Conservation (phyloP, 2,797 vertebrate species). For the Manis crassicaudata region DNA sequence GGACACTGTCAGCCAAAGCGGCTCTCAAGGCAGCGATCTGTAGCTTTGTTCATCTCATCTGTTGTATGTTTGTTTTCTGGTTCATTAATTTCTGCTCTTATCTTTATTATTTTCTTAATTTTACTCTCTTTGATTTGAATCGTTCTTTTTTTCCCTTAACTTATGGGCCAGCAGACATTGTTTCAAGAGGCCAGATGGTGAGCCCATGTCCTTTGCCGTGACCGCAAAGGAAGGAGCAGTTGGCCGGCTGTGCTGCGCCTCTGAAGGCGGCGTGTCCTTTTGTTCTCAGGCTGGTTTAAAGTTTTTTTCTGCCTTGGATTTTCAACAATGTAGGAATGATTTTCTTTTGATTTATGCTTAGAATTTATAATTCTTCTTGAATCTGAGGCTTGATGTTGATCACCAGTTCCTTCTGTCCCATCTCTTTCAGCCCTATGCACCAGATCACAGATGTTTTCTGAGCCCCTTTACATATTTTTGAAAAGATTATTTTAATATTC, state of each 20-base stretch:
- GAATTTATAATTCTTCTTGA: neutral
- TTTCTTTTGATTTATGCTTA: neutral
- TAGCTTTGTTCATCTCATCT: neutral
- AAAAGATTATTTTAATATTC: neutral
- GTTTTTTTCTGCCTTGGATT: neutral
- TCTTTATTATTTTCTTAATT: neutral
- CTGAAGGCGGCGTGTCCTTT: fast-evolving
- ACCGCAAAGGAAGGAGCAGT: fast-evolving
- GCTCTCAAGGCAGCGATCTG: neutral
- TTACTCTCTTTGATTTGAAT: neutral
- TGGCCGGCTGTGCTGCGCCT: neutral
- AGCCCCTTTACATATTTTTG: neutral
- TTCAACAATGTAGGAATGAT: no score
- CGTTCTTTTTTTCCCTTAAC: neutral
- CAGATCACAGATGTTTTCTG: neutral
- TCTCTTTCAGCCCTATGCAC: neutral
- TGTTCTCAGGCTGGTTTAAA: neutral
- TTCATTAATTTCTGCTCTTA: neutral
- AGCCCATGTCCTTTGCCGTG: fast-evolving
- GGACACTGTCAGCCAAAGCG: no score
- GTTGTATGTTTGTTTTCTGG: neutral
- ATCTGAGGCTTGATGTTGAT: neutral
- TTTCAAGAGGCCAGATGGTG: neutral
- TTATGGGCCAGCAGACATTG: neutral
- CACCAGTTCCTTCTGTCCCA: neutral